Percentiles rank a stretch among this genome's conserved stretches.
Evolutionary conservation across 2,797 vertebrate species (phyloP).

Genomic region (Anguilla marmorata): DNA sequence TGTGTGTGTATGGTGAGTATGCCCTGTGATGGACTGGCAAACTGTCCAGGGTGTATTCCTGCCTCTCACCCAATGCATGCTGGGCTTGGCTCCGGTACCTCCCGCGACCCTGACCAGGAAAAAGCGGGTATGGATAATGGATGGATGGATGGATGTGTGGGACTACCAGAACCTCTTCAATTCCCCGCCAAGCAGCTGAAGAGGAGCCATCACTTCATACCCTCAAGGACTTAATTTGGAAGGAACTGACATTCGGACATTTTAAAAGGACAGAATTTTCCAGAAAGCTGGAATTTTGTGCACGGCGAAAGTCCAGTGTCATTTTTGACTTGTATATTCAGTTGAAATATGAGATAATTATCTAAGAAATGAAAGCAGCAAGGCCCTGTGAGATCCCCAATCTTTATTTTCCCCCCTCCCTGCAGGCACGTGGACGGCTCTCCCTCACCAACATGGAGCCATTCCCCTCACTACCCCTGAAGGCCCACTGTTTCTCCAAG

Average conservation of each 20-base stretch:
- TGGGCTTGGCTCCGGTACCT: too few relatives aligned
- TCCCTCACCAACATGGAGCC: conserved; percentile 54
- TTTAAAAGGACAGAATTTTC: not conserved
- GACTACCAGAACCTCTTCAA: too few relatives aligned
- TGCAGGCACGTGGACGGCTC: conserved; percentile 65
- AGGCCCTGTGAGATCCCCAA: not conserved
- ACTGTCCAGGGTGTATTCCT: too few relatives aligned
- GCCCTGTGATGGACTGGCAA: too few relatives aligned
- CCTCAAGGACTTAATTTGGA: too few relatives aligned
- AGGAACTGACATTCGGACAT: not conserved
- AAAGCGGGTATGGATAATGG: too few relatives aligned
- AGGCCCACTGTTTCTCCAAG: conserved; percentile 78
- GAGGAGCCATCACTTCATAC: too few relatives aligned
- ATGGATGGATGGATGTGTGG: too few relatives aligned
- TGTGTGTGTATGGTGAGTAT: too few relatives aligned
- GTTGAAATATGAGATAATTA: not conserved
- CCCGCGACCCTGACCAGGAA: too few relatives aligned
- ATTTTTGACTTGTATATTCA: not conserved
- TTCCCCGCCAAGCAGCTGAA: too few relatives aligned
- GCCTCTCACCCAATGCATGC: too few relatives aligned
- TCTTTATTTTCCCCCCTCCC: not conserved
- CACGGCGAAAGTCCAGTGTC: not conserved
- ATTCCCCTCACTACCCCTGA: conserved; percentile 67
- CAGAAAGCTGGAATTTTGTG: not conserved
- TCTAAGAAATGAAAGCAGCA: not conserved